phyloP scores from a whole-genome alignment of 2,113 vertebrate species.

The cattle (Bos taurus) region DNA sequence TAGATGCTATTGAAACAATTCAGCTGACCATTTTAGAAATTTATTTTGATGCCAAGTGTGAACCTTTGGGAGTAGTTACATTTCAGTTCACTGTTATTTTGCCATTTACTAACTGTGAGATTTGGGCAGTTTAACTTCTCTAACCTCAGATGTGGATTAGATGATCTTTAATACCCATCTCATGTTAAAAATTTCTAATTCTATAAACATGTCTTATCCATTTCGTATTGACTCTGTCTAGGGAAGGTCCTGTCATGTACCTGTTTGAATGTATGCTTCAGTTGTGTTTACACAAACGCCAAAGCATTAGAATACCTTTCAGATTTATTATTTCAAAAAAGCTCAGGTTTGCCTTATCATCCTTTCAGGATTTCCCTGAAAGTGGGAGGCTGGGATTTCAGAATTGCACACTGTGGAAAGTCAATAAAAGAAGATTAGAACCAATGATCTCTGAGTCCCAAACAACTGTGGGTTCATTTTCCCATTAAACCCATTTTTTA shows the following conservation, averaged over 20 bases:
- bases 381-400: neutral
- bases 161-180: neutral
- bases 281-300: neutral
- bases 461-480: neutral
- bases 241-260: neutral
- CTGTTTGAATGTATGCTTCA: neutral
- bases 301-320: neutral
- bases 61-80: neutral
- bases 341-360: neutral
- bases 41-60: neutral
- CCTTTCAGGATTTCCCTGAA: neutral
- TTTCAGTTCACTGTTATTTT: neutral
- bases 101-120: neutral
- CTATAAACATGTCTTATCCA: neutral
- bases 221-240: neutral
- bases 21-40: neutral
- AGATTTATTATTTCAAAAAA: slow-evolving; percentile 28
- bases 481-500: neutral
- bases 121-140: neutral
- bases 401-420: neutral
- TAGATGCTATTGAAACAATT: neutral
- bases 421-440: slow-evolving; percentile 16
- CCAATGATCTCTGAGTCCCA: neutral
- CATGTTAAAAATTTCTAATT: neutral
- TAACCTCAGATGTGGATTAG: neutral